phyloP scores from a whole-genome alignment of 1,140 invertebrate genomes.

The Vanessa atalanta region DNA sequence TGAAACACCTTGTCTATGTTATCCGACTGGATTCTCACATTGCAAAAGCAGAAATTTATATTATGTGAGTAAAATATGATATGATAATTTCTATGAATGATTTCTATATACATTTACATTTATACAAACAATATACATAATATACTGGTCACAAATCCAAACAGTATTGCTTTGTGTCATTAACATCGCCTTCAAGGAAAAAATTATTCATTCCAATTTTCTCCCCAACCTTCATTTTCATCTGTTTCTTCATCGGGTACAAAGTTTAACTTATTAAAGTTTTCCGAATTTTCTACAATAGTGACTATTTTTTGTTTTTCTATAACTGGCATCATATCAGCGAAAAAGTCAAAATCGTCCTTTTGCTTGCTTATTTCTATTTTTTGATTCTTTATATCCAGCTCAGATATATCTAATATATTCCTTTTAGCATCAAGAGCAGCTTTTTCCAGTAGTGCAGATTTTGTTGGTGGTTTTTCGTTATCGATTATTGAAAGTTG shows the following conservation, averaged over 20 bases:
- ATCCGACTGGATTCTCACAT: background rate
- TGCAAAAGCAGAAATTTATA: background rate
- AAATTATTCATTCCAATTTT: conserved; percentile 68
- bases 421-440: conserved; percentile 76
- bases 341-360: conserved; percentile 88
- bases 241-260: conserved; percentile 62
- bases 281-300: conserved; percentile 35
- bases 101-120: background rate
- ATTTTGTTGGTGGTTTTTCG: conserved; percentile 41
- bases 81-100: background rate
- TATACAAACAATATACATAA: background rate
- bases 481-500: conserved; percentile 22
- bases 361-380: conserved; percentile 64
- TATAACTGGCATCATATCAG: conserved; percentile 92
- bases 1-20: background rate
- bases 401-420: conserved; percentile 83
- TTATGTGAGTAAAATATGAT: background rate
- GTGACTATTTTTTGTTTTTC: conserved; percentile 81
- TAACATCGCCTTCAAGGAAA: no score
- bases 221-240: conserved; percentile 73
- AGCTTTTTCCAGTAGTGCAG: conserved; percentile 65
- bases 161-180: no score
- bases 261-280: conserved; percentile 75
- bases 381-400: conserved; percentile 88
- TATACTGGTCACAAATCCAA: no score